Percentiles rank a stretch among this genome's conserved stretches.
These are phyloP conservation scores for Progne subis DNA, from an alignment of 2,113 vertebrate species.

Conservation along the genomic window DNA sequence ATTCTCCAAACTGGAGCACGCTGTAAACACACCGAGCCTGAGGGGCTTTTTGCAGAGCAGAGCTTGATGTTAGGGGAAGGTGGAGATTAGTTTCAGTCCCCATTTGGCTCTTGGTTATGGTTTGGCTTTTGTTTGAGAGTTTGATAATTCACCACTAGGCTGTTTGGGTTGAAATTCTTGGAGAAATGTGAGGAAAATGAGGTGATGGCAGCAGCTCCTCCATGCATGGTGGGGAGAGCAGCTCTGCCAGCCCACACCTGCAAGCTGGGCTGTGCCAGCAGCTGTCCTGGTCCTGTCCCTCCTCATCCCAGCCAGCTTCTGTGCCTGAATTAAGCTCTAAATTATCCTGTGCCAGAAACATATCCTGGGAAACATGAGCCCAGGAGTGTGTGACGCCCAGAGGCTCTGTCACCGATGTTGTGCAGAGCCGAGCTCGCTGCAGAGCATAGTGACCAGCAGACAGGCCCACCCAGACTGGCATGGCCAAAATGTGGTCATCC, in stretches of 20 bases:
- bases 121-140: background rate
- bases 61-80: background rate
- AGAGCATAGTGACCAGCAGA: fast-evolving
- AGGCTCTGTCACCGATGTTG: fast-evolving
- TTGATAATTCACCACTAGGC: background rate
- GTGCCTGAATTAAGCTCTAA: background rate
- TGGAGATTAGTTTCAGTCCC: background rate
- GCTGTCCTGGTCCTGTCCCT: background rate
- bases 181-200: background rate
- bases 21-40: background rate
- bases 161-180: background rate
- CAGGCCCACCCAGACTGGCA: background rate
- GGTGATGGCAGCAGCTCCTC: background rate
- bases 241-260: background rate
- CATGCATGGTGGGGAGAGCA: fast-evolving
- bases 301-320: background rate
- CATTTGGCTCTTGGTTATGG: background rate
- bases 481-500: background rate
- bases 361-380: background rate
- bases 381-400: background rate
- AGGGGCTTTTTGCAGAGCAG: background rate
- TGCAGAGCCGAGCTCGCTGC: fast-evolving
- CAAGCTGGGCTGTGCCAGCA: background rate
- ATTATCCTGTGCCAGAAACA: background rate
- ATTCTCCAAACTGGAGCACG: background rate